Conservation (phyloP, 2,797 vertebrate genomes). For the Tenualosa ilisha region DNA sequence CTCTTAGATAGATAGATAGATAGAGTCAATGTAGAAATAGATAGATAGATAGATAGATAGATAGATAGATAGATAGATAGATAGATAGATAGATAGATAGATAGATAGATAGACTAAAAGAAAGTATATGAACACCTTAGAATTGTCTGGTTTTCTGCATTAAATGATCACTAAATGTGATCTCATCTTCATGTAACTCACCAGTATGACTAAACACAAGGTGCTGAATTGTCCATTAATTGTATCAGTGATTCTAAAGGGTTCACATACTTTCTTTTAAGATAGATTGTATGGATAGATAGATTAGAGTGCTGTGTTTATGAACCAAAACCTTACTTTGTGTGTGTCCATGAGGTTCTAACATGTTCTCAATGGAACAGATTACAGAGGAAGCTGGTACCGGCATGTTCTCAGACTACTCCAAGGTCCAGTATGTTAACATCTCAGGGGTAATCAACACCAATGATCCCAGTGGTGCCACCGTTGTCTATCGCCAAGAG, state of each 20-base stretch:
- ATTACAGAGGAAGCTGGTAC: constrained; percentile 61
- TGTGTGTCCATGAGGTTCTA: neutral
- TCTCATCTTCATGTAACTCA: too few relatives aligned
- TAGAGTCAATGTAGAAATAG: neutral
- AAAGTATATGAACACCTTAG: too few relatives aligned
- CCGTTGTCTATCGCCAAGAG: constrained; percentile 69
- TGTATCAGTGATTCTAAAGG: too few relatives aligned
- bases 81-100: neutral
- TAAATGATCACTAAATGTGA: too few relatives aligned
- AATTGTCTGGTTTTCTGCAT: too few relatives aligned
- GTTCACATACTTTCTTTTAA: too few relatives aligned
- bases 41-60: neutral
- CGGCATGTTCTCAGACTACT: constrained; percentile 67
- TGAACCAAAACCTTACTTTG: neutral
- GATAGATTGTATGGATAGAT: neutral
- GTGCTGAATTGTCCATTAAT: too few relatives aligned
- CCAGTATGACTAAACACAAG: too few relatives aligned
- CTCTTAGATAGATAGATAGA: neutral
- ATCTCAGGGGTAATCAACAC: constrained; percentile 68
- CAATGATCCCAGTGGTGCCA: constrained; percentile 47
- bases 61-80: neutral
- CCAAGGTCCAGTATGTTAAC: constrained; percentile 65
- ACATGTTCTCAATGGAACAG: constrained; percentile 46
- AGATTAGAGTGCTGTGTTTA: neutral
- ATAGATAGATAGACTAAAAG: too few relatives aligned